Evolutionary conservation across 2,113 vertebrate species (phyloP).

Genomic region (Clarias macrocephalus): DNA sequence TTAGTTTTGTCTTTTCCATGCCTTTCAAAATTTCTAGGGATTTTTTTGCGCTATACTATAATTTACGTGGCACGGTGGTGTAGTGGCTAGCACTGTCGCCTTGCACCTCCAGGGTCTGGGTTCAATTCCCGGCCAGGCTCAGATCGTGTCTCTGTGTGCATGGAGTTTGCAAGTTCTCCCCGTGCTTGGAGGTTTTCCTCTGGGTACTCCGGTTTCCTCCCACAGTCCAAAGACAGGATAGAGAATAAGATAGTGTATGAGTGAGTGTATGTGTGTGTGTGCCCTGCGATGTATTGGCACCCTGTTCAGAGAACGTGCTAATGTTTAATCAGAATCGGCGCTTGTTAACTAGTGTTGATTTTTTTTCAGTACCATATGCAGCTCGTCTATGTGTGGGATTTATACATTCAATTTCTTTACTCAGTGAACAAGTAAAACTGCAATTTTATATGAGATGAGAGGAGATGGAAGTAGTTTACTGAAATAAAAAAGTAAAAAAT

Average conservation of each 20-base stretch:
- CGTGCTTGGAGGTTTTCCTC: no score
- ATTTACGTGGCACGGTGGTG: neutral
- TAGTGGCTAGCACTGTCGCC: no score
- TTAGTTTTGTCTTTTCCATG: neutral
- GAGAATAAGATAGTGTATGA: no score
- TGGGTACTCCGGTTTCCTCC: no score
- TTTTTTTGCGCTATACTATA: neutral
- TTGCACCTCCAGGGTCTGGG: no score
- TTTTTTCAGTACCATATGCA: neutral
- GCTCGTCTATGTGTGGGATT: neutral
- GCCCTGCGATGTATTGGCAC: no score
- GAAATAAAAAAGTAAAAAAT: neutral
- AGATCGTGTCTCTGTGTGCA: no score
- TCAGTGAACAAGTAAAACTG: neutral
- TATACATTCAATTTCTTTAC: neutral
- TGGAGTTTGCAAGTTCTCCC: no score
- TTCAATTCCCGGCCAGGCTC: no score
- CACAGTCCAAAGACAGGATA: no score
- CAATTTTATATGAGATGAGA: neutral
- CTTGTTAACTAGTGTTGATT: conserved; percentile 5
- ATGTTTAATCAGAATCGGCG: conserved; percentile 8
- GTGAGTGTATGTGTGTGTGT: no score
- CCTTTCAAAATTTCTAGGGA: neutral
- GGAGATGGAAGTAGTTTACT: neutral
- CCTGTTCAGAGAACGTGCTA: neutral